Evolutionary conservation across 2,888 invertebrate species (phyloP).

Genomic region (Auanema sp.): DNA sequence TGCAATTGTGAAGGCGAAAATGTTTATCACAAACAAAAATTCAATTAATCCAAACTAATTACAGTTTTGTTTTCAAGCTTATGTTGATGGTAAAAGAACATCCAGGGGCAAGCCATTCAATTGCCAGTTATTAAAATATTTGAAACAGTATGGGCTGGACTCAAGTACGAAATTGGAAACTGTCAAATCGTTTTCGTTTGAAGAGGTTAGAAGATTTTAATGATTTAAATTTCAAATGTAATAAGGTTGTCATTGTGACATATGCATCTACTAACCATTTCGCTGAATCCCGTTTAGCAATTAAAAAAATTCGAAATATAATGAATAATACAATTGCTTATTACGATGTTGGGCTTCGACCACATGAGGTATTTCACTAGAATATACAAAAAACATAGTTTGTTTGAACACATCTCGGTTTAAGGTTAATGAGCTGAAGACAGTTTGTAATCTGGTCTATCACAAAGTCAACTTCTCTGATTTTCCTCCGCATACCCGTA

Average conservation of each 20-base stretch:
- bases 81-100: too few species aligned
- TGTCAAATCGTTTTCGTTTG: too few species aligned
- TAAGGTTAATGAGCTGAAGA: constrained; percentile 11
- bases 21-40: too few species aligned
- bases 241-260: constrained; percentile 17
- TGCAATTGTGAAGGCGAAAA: too few species aligned
- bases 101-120: too few species aligned
- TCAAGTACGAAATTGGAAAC: too few species aligned
- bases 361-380: constrained; percentile 5
- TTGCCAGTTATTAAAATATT: too few species aligned
- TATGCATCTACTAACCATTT: constrained; percentile 20
- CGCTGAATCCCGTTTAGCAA: constrained; percentile 6
- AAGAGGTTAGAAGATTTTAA: too few species aligned
- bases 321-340: constrained; percentile 14
- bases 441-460: constrained; percentile 10
- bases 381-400: neutral
- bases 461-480: constrained; percentile 8
- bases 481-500: constrained; percentile 4
- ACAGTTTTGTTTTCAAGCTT: too few species aligned
- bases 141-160: too few species aligned
- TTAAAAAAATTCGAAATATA: constrained; percentile 5
- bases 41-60: too few species aligned
- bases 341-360: constrained; percentile 14
- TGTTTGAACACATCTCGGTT: neutral
- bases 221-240: too few species aligned